A percentile compares a stretch with the other conserved stretches of the same genome.
Evolutionary conservation across 2,113 vertebrate genomes (phyloP).

Genomic region (Cyprichromis sp.): DNA sequence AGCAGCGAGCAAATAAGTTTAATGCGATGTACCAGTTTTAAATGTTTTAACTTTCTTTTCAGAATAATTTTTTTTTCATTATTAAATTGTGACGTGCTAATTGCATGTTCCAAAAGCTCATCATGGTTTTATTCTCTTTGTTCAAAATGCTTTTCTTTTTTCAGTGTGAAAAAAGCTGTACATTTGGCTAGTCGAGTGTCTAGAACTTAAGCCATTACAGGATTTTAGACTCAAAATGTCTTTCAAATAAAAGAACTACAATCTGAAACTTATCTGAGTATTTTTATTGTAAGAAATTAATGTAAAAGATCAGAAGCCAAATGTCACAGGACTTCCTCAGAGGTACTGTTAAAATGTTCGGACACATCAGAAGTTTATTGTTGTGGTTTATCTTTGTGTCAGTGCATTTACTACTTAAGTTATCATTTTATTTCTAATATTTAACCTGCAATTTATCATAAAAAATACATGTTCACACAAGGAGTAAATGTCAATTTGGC

Average conservation of each 20-base stretch:
- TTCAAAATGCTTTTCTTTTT: neutral
- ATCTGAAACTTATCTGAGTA: neutral
- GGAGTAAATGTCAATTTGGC: neutral
- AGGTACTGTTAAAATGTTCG: neutral
- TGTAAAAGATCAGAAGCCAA: neutral
- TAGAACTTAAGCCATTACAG: neutral
- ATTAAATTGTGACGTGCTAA: neutral
- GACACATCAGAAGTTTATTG: neutral
- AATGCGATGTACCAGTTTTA: neutral
- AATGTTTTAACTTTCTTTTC: neutral
- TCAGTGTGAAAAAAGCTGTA: neutral
- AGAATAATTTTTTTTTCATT: neutral
- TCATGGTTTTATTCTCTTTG: neutral
- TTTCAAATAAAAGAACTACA: neutral
- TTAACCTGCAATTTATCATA: neutral
- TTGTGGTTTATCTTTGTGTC: neutral
- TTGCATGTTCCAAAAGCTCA: neutral
- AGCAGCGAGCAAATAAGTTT: neutral
- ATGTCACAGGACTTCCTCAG: neutral
- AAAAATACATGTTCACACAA: neutral
- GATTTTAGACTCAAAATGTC: neutral
- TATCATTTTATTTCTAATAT: neutral
- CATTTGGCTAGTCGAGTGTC: neutral
- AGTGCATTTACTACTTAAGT: neutral
- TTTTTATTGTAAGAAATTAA: neutral